Evolutionary conservation across 35 echinoderm and acorn worm species (phyloP).

Genomic region (Ptychodera flava): DNA sequence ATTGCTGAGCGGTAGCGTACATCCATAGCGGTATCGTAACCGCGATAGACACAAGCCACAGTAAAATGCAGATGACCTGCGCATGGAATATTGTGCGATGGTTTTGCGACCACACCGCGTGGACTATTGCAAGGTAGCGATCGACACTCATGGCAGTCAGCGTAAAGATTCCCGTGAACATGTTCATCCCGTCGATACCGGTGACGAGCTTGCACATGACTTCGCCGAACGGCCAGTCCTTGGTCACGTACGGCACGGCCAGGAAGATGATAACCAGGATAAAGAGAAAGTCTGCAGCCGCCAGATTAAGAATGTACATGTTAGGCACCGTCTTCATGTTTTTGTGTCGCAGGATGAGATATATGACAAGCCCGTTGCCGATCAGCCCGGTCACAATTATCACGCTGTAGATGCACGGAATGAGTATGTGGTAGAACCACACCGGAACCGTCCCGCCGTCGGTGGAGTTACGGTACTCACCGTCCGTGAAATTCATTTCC

Average conservation of each 20-base stretch:
- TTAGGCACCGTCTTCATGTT: neutral
- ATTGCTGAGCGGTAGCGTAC: neutral
- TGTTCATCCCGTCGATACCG: neutral
- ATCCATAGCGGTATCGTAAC: slow-evolving; percentile 30
- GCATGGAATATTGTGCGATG: neutral
- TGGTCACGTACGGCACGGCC: neutral
- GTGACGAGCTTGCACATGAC: neutral
- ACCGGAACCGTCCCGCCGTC: too few species aligned
- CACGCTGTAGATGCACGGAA: neutral
- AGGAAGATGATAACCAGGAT: neutral
- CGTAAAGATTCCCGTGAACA: neutral
- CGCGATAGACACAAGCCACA: slow-evolving; percentile 24
- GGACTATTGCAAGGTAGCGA: neutral
- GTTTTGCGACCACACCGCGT: neutral
- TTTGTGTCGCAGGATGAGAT: neutral
- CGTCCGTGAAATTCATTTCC: neutral
- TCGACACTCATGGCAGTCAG: neutral
- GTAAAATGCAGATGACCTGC: neutral
- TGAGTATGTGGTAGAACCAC: neutral
- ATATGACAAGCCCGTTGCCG: neutral
- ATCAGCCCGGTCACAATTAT: neutral
- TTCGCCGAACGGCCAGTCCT: neutral
- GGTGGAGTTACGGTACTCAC: too few species aligned
- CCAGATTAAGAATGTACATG: neutral
- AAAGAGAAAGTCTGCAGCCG: neutral